Evolutionary conservation across 2,113 vertebrate species (phyloP).

Genomic region (Hiodon alosoides): DNA sequence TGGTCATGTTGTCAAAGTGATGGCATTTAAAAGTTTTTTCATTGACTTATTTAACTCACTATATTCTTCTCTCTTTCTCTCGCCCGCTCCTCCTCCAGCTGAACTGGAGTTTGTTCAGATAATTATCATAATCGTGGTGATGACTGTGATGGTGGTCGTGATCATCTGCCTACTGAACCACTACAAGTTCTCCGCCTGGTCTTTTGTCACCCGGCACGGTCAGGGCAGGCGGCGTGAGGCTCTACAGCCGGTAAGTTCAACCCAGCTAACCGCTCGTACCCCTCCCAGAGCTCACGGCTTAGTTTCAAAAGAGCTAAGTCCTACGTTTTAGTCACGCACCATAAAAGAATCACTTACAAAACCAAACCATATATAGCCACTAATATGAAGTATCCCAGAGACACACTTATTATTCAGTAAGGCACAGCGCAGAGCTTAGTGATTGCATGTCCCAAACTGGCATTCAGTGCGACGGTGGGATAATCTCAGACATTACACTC

Average conservation of each 20-base stretch:
- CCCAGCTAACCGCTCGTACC: neutral
- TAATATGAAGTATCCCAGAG: too few species aligned
- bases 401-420: too few species aligned
- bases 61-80: neutral
- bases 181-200: constrained; percentile 90
- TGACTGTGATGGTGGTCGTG: constrained; percentile 95
- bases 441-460: too few species aligned
- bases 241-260: constrained; percentile 77
- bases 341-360: too few species aligned
- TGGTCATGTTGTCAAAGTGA: too few species aligned
- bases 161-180: constrained; percentile 95
- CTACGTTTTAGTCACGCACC: too few species aligned
- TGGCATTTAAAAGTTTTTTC: neutral
- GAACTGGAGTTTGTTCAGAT: constrained; percentile 98
- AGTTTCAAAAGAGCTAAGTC: too few species aligned
- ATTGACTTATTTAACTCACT: neutral
- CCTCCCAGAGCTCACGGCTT: neutral
- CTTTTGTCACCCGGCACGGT: constrained; percentile 83
- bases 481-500: too few species aligned
- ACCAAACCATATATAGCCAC: too few species aligned
- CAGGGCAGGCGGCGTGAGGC: constrained; percentile 78
- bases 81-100: constrained; percentile 59
- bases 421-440: too few species aligned
- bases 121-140: constrained; percentile 90
- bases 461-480: too few species aligned